Evolutionary conservation across 1,140 invertebrate genomes (phyloP).

Genomic region (Acromyrmex echinatior): DNA sequence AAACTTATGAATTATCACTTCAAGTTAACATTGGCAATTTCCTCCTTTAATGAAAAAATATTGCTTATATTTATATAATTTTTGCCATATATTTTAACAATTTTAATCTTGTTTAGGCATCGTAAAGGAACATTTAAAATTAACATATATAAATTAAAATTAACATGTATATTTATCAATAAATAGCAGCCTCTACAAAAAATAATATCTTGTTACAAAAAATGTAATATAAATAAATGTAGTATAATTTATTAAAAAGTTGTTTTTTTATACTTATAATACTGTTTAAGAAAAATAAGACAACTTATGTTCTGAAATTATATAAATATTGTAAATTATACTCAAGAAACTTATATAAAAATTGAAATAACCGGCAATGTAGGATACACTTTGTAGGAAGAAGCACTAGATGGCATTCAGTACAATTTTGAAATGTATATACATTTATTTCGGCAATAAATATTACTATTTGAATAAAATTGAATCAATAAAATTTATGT

Average conservation of each 20-base stretch:
- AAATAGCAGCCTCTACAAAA: neutral
- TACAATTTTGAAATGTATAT: neutral
- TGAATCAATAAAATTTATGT: neutral
- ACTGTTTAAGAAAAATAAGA: neutral
- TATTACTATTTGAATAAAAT: neutral
- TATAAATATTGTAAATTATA: neutral
- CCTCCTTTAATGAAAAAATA: neutral
- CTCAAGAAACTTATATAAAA: neutral
- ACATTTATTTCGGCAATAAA: neutral
- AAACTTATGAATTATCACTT: neutral
- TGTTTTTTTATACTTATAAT: neutral
- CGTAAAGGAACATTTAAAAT: neutral
- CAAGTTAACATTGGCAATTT: neutral
- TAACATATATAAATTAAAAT: too few relatives aligned
- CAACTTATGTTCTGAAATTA: neutral
- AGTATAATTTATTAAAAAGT: neutral
- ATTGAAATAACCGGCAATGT: neutral
- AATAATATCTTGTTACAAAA: neutral
- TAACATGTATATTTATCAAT: neutral
- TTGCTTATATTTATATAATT: neutral
- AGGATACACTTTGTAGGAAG: neutral
- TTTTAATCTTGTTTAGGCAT: neutral
- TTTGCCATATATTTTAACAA: neutral
- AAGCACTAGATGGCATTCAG: conserved; percentile 27
- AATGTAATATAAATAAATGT: neutral